These are phyloP conservation scores for Trichonephila inaurata DNA, from an alignment of 1,140 invertebrate species.

Conservation along the genomic window DNA sequence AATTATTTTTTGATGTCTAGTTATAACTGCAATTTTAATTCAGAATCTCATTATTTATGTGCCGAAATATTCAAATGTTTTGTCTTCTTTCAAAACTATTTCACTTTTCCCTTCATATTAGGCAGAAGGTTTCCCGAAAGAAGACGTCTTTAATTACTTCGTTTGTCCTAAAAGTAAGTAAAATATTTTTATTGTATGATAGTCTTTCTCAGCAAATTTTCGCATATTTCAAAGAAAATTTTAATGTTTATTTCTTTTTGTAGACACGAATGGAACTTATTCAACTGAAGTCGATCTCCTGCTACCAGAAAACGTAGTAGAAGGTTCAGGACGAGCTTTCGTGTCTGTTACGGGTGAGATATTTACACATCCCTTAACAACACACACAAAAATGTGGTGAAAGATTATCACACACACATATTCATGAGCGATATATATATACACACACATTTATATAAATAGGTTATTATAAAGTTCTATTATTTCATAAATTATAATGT, in stretches of 20 bases:
- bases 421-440: no score
- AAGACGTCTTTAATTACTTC: conserved; percentile 84
- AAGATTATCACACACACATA: no score
- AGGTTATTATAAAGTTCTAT: no score
- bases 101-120: conserved; percentile 9
- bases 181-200: not conserved
- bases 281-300: conserved; percentile 60
- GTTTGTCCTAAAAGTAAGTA: conserved; percentile 81
- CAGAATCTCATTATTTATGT: no score
- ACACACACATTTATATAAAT: no score
- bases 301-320: conserved; percentile 79
- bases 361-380: not conserved
- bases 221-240: not conserved
- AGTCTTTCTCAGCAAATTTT: no score
- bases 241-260: not conserved
- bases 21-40: no score
- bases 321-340: conserved; percentile 83
- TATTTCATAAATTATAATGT: no score
- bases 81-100: not conserved
- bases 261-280: conserved; percentile 56
- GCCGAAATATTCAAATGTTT: not conserved
- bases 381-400: no score
- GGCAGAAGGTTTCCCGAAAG: conserved; percentile 84
- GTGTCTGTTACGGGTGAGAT: conserved; percentile 84
- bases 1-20: no score